Evolutionary conservation across 2,888 invertebrate species (phyloP).

Genomic region (Biston stratarius): DNA sequence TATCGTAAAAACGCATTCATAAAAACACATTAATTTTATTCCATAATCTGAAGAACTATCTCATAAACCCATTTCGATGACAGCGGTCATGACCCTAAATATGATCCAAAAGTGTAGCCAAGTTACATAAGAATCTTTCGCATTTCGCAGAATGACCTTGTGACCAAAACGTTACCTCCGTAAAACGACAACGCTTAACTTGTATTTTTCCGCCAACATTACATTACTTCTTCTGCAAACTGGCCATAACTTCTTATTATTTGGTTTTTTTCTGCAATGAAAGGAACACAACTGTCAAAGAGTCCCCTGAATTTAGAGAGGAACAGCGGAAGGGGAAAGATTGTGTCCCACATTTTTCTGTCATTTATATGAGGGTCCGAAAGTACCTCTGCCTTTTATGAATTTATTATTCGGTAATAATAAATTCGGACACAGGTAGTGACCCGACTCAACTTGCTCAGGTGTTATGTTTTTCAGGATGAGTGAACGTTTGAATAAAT

Average conservation of each 20-base stretch:
- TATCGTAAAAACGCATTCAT: too few species aligned
- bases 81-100: too few species aligned
- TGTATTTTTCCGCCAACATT: not conserved
- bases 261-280: constrained; percentile 8
- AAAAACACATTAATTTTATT: too few species aligned
- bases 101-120: not conserved
- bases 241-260: constrained; percentile 3
- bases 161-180: not conserved
- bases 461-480: constrained; percentile 32
- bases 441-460: constrained; percentile 26
- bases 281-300: constrained; percentile 18
- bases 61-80: too few species aligned
- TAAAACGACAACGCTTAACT: not conserved
- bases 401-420: constrained; percentile 35
- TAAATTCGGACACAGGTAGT: constrained; percentile 34
- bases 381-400: constrained; percentile 26
- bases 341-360: constrained; percentile 34
- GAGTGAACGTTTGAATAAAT: constrained; percentile 26
- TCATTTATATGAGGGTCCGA: constrained; percentile 31
- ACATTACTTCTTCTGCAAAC: constrained; percentile 2
- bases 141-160: not conserved
- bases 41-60: too few species aligned
- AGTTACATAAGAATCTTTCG: not conserved
- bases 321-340: constrained; percentile 15
- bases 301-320: constrained; percentile 9